A percentile compares a stretch with the other conserved stretches of the same genome.
Conservation (phyloP, 2,888 invertebrate species). For the Oligia fasciuncula region DNA sequence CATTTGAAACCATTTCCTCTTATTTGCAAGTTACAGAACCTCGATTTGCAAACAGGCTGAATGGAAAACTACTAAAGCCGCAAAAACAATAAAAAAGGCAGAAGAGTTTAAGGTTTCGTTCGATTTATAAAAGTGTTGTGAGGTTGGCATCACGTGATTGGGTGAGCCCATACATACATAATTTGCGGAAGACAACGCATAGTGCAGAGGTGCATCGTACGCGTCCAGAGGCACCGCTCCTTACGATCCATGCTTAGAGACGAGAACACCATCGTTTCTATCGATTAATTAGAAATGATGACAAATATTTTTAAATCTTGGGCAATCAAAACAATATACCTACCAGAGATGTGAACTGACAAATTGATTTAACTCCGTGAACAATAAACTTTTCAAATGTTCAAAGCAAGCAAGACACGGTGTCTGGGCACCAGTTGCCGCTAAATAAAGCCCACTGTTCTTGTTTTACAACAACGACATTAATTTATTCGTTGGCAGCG, state of each 20-base stretch:
- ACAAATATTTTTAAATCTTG: neutral
- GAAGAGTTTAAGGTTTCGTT: conserved; percentile 18
- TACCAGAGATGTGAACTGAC: neutral
- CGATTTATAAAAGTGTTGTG: conserved; percentile 44
- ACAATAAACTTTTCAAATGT: conserved; percentile 12
- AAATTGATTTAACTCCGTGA: neutral
- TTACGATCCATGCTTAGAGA: conserved; percentile 56
- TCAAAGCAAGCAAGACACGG: conserved; percentile 10
- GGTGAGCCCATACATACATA: conserved; percentile 56
- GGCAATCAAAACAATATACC: neutral
- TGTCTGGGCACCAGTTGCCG: conserved; percentile 7
- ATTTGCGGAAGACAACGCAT: conserved; percentile 70
- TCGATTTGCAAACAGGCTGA: conserved; percentile 49
- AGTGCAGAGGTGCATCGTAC: conserved; percentile 67
- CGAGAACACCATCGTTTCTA: conserved; percentile 34
- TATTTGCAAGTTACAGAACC: conserved; percentile 61
- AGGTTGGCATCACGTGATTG: conserved; percentile 48
- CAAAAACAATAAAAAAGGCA: conserved; percentile 22
- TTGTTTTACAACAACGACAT: conserved; percentile 15
- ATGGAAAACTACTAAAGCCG: conserved; percentile 46
- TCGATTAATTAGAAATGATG: conserved; percentile 42
- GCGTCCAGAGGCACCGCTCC: conserved; percentile 53
- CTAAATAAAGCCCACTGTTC: conserved; percentile 26
- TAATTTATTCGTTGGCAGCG: conserved; percentile 26
- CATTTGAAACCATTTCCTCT: conserved; percentile 79